Conservation (phyloP, 2,113 vertebrate genomes). For the Raphicerus campestris region DNA sequence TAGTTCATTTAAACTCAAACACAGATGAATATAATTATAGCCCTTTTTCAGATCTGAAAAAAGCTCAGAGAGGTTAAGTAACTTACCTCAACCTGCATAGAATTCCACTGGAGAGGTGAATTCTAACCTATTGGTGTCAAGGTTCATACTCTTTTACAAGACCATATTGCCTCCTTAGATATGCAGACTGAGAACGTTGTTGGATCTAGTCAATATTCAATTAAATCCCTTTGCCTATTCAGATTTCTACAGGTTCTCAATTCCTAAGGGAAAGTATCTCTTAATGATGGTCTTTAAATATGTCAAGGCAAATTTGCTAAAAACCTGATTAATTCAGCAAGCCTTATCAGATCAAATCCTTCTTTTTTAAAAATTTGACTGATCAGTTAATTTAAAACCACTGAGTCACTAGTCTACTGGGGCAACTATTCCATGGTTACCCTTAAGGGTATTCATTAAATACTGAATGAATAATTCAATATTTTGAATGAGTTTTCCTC, state of each 20-base stretch:
- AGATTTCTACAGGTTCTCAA: background rate
- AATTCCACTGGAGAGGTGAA: background rate
- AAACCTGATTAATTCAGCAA: slow-evolving; percentile 29
- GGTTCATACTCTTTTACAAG: background rate
- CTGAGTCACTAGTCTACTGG: background rate
- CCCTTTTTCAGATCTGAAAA: background rate
- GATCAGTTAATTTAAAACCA: slow-evolving; percentile 29
- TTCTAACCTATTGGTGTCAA: background rate
- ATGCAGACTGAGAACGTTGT: background rate
- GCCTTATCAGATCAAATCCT: background rate
- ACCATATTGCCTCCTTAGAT: background rate
- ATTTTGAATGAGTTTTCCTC: slow-evolving; percentile 39
- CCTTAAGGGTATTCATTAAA: slow-evolving; percentile 19
- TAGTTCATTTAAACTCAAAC: background rate
- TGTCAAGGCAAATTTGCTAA: slow-evolving; percentile 32
- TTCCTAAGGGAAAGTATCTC: background rate
- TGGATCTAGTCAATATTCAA: background rate
- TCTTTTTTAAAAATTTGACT: slow-evolving; percentile 36
- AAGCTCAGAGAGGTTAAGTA: background rate
- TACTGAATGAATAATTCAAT: slow-evolving; percentile 39
- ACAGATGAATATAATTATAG: background rate
- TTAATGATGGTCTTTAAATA: slow-evolving; percentile 19
- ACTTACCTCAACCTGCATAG: background rate
- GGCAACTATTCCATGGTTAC: background rate
- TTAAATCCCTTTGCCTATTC: background rate